phyloP scores from a whole-genome alignment of 2,888 invertebrate genomes.

The Mythimna pallens region DNA sequence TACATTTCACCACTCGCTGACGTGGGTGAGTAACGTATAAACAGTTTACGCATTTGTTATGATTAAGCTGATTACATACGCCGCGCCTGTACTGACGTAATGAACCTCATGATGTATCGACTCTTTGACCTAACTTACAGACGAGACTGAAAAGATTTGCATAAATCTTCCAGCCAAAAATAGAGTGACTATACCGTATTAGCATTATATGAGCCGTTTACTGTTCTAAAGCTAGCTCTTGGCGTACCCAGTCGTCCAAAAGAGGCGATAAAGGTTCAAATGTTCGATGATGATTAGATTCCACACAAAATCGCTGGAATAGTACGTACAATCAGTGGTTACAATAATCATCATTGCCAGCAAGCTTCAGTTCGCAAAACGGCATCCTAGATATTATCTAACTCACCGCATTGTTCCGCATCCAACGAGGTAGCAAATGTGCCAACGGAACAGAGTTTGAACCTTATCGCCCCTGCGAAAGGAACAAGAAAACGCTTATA shows the following conservation, averaged over 20 bases:
- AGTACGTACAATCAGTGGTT: background rate
- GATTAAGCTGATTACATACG: background rate
- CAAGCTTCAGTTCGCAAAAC: background rate
- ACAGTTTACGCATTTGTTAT: constrained; percentile 24
- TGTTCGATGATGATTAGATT: background rate
- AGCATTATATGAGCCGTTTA: background rate
- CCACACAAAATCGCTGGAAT: background rate
- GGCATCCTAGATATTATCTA: constrained; percentile 26
- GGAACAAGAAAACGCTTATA: background rate
- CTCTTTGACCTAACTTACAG: background rate
- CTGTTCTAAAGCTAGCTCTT: background rate
- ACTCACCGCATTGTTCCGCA: constrained; percentile 40
- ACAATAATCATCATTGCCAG: background rate
- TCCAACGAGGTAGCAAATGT: constrained; percentile 25
- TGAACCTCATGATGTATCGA: background rate
- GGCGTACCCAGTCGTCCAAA: background rate
- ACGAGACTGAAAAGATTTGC: background rate
- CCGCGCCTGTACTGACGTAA: constrained; percentile 1
- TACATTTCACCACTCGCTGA: constrained; percentile 14
- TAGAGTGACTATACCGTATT: background rate
- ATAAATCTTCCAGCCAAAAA: background rate
- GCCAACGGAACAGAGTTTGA: constrained; percentile 16
- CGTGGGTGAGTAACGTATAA: constrained; percentile 1
- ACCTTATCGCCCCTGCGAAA: background rate
- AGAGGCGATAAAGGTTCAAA: background rate